Evolutionary conservation across 92 coral and sea anemone species (phyloP).

Genomic region (Epizoanthus illoricatus): DNA sequence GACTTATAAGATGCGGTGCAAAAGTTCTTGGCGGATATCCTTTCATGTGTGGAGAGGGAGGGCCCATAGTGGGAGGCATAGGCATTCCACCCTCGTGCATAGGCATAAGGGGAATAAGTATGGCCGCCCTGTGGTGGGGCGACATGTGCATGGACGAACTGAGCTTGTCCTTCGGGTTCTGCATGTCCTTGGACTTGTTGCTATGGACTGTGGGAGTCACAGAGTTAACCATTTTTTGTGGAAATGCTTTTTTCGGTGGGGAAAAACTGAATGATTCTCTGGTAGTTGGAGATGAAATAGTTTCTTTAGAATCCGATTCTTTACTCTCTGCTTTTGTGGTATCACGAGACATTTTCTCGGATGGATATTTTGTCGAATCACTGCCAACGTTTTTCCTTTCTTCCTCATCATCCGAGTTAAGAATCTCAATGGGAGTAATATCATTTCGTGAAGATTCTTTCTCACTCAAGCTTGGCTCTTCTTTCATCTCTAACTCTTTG

Average conservation of each 20-base stretch:
- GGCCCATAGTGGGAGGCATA: conserved; percentile 72
- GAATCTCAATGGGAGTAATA: conserved; percentile 77
- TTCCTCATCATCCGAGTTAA: conserved; percentile 77
- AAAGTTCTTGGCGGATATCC: conserved; percentile 90
- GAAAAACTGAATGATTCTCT: conserved; percentile 50
- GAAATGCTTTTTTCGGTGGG: conserved; percentile 59
- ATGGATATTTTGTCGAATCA: conserved; percentile 9
- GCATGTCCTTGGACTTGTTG: conserved; percentile 24
- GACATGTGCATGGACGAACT: conserved; percentile 75
- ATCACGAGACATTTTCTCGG: conserved; percentile 14
- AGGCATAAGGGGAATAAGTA: conserved; percentile 83
- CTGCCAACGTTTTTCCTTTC: conserved; percentile 61
- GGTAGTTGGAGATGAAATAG: conserved; percentile 39
- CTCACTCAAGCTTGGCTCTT: conserved; percentile 38
- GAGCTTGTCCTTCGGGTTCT: conserved; percentile 65
- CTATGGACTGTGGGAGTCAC: conserved; percentile 87
- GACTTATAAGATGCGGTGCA: conserved; percentile 95
- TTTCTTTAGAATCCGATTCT: conserved; percentile 49
- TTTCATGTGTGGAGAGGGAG: conserved; percentile 80
- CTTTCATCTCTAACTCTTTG: conserved; percentile 23
- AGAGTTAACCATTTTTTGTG: conserved; percentile 74
- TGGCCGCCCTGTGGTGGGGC: conserved; percentile 88
- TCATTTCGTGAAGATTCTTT: conserved; percentile 43
- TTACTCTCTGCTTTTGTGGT: conserved; percentile 21
- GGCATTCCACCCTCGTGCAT: conserved; percentile 90